Evolutionary conservation across 2,888 invertebrate genomes (phyloP), one percentile per base, ranked within the genome.

Genomic region (Aricia artaxerxes): DNA sequence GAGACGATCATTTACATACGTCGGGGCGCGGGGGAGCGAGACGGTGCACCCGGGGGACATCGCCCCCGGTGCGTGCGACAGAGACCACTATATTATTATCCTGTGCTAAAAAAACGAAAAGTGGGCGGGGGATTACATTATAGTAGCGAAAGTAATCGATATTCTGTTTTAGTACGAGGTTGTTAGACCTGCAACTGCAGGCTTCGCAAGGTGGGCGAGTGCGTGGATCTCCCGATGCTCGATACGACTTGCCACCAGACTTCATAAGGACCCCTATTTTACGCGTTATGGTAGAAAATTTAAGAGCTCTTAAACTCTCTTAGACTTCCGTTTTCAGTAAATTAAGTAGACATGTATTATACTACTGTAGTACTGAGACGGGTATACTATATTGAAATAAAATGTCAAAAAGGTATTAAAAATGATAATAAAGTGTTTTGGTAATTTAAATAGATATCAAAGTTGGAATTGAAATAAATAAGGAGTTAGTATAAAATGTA

Each of bases 121-220:
- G 94, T 95, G 94, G 95, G 95, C 95, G 95, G 95, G 92, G 95
- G 95, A 94, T 95, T 95, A 95, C 93, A 94, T 94, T 95, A 95
- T 93, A 94, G 94, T 94, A 94, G 95, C 94, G 95, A 95, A 95
- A 95, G 95, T 94, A 94, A 95, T 94, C 95, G 94, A 95, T 95
- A 94, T 94, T 94, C 94, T 90, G 94, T 93, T 94, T 93, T 93
- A 94, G 94, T 94, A 92, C 91, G 91, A 91, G 91, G 91, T 91
- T 92, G 92, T 92, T 90, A 91, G 92, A 91, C 91, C 90, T 92
- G 87, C 78, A 79, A 79, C 86, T 93, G 93, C 93, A 93, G 92
- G 91, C 92, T 90, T 91, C 90, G 89, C 87, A 86, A 87, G 86
- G 88, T 69, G 69, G 64, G 31, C 64, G 7, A 69, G 69, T 69